These are phyloP conservation scores for Sitodiplosis mosellana DNA, from an alignment of 1,140 invertebrate species.

Conservation along the genomic window DNA sequence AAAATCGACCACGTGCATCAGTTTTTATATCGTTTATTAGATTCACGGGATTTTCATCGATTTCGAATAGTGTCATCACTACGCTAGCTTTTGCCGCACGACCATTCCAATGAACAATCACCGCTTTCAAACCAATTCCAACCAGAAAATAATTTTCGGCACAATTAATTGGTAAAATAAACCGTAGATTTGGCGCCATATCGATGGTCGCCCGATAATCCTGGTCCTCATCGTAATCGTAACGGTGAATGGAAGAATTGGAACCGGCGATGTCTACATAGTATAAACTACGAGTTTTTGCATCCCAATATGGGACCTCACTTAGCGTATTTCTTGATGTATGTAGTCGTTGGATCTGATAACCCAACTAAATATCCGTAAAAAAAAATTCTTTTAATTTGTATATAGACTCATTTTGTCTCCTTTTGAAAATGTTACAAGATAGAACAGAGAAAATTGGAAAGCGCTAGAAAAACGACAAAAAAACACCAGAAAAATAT, in stretches of 20 bases:
- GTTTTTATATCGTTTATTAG: not conserved
- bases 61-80: not conserved
- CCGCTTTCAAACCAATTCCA: not conserved
- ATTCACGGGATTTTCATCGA: not conserved
- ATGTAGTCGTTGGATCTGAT: not conserved
- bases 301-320: constrained; percentile 44
- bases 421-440: no score
- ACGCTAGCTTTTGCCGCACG: not conserved
- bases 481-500: no score
- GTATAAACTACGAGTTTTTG: constrained; percentile 30
- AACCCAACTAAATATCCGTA: not conserved
- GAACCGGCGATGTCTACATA: constrained; percentile 25
- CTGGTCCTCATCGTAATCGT: constrained; percentile 1
- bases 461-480: no score
- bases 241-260: constrained; percentile 3
- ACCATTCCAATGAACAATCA: constrained; percentile 2
- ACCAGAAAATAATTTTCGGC: not conserved
- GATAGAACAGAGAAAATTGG: no score
- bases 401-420: no score
- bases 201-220: not conserved
- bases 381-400: not conserved
- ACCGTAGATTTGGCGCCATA: not conserved
- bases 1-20: not conserved
- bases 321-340: constrained; percentile 17
- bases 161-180: constrained; percentile 1